Evolutionary conservation across 2,113 vertebrate genomes (phyloP).

Genomic region (Callopanchax toddi): DNA sequence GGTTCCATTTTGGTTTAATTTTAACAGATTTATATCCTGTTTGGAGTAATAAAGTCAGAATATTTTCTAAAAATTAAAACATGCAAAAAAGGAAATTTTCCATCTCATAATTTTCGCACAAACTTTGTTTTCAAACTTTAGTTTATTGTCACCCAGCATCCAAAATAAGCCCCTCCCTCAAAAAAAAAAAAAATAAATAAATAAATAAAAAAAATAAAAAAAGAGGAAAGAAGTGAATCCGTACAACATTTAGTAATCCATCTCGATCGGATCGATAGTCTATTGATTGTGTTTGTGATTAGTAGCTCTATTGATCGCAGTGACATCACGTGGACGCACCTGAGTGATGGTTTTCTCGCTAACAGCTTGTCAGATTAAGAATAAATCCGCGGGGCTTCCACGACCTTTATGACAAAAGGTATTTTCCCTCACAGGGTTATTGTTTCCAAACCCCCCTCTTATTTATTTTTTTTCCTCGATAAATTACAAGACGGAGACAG

Average conservation of each 20-base stretch:
- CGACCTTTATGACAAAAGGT: constrained; percentile 18
- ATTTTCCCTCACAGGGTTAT: neutral
- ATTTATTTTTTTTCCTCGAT: neutral
- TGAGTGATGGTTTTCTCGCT: constrained; percentile 57
- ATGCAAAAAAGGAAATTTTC: too few species aligned
- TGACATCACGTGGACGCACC: constrained; percentile 66
- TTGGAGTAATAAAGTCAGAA: too few species aligned
- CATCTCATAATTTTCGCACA: too few species aligned
- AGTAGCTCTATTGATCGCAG: constrained; percentile 67
- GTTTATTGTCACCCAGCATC: neutral
- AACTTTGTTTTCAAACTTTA: neutral
- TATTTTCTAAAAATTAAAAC: too few species aligned
- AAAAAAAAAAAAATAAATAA: neutral
- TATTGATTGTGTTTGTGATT: constrained; percentile 72
- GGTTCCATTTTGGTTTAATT: neutral
- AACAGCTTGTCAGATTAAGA: constrained; percentile 46
- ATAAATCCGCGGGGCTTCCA: constrained; percentile 32
- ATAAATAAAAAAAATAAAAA: neutral
- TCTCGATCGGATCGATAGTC: constrained; percentile 60
- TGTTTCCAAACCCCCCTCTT: constrained; percentile 1
- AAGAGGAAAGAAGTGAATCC: constrained; percentile 21
- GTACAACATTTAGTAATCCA: constrained; percentile 62
- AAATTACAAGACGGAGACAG: neutral
- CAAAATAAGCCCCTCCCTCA: neutral
- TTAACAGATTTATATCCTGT: too few species aligned